Percentiles rank a stretch among this genome's conserved stretches.
Conservation (phyloP, 1,140 invertebrate genomes). For the Carcinoscorpius rotundicauda region DNA sequence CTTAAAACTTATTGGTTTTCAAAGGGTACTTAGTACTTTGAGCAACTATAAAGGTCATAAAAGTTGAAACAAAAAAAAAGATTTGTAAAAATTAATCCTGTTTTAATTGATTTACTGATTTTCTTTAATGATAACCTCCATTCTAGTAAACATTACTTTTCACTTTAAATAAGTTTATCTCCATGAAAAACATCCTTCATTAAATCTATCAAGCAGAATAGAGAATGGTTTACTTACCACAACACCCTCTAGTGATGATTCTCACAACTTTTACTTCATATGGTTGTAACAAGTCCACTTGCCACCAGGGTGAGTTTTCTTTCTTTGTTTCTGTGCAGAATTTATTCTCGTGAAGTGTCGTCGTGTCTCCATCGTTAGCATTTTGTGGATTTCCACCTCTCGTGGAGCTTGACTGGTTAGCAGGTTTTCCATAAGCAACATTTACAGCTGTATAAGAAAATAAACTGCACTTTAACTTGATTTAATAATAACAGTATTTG, state of each 20-base stretch:
- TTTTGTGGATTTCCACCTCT: conserved; percentile 63
- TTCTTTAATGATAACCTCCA: too few species aligned
- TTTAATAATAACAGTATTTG: too few species aligned
- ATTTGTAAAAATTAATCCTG: conserved; percentile 8
- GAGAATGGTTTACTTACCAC: conserved; percentile 39
- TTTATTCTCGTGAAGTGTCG: conserved; percentile 69
- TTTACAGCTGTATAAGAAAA: conserved; percentile 38
- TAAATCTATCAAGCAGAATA: too few species aligned
- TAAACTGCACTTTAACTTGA: too few species aligned
- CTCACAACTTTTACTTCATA: conserved; percentile 70
- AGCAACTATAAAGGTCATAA: conserved; percentile 6
- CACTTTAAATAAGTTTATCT: too few species aligned
- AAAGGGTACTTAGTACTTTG: too few species aligned
- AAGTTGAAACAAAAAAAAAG: conserved; percentile 5
- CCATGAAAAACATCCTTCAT: neutral
- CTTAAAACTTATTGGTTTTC: too few species aligned
- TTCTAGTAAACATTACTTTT: too few species aligned
- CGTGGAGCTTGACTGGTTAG: conserved; percentile 69
- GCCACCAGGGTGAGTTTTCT: conserved; percentile 79
- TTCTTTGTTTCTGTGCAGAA: conserved; percentile 76
- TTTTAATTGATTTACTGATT: neutral
- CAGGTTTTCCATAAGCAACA: conserved; percentile 69
- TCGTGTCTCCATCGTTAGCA: conserved; percentile 70
- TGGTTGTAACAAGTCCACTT: conserved; percentile 66
- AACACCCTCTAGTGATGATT: conserved; percentile 72